Base-by-base conservation (phyloP, 2,888 invertebrate species). In the Aromia moschata region DNA sequence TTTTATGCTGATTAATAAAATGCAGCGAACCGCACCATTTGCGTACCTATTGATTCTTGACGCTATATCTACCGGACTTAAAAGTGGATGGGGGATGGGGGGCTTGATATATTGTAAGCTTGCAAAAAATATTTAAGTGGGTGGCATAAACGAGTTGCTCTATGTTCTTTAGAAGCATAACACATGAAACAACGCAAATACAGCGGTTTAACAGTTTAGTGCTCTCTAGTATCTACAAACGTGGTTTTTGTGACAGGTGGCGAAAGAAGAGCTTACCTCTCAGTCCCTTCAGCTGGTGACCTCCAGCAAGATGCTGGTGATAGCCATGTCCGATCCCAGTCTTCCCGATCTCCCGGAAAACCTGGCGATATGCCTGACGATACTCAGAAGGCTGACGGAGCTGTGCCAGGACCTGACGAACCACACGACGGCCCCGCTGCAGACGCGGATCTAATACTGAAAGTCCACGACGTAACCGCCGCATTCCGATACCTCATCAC, bases 261-360 rank as follows among this genome's bases (percentile, higher is more conserved):
- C 90, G 0, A 89, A 91, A 76, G 91, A 92, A 70, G 89, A 90
- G 76, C 81, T 94, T 62, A 91, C 92, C 1, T 85, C 89, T 1
- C 92, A 93, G 77, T 91, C 93, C 0, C 85, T 93, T 63, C 87
- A 91, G 36, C 85, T 94, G 73, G 94, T 94, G 52, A 91, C 92
- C 0, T 89, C 93, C 9, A 93, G 92, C 10, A 91, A 94, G 63
- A 83, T 90, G 60, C 83, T 94, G 52, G 94, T 94, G 44, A 90
- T 92, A 41, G 90, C 92, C 51, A 88, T 93, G 79, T 92, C 92
- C 0, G 88, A 89, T 68, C 84, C 87, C 51, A 83, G 84, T 14
- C 76, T 84, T 44, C 82, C 86, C 1, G 86, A 86, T 67, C 79
- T 90, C 55, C 86, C 89, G 0, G 84, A 87, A 58, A 90, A 91